Conservation (phyloP, 2,888 invertebrate genomes). For the Mesorhabditis spiculigera region DNA sequence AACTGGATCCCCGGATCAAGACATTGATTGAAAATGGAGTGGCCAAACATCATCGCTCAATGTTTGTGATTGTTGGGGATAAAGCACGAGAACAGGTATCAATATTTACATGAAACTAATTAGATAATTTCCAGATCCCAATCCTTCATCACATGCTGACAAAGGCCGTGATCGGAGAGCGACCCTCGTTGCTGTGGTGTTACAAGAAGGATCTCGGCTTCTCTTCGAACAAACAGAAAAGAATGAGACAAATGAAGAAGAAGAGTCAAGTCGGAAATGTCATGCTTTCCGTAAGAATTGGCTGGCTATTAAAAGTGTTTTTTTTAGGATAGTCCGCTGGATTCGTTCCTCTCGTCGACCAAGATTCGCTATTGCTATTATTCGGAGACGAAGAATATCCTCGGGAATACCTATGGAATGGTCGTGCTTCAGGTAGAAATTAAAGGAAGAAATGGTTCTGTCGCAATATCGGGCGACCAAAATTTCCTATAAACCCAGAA, state of each 20-base stretch:
- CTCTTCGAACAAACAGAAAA: constrained; percentile 86
- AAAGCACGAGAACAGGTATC: constrained; percentile 87
- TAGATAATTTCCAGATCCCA: constrained; percentile 71
- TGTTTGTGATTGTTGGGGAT: constrained; percentile 92
- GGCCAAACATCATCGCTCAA: constrained; percentile 79
- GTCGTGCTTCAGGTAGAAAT: constrained; percentile 79
- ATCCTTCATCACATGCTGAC: constrained; percentile 94
- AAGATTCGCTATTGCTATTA: constrained; percentile 96
- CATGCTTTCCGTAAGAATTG: not conserved
- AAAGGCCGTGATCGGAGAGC: constrained; percentile 84
- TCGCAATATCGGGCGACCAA: not conserved
- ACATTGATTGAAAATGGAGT: constrained; percentile 96
- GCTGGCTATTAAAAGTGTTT: not conserved
- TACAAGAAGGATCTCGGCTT: constrained; percentile 92
- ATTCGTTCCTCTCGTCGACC: constrained; percentile 89
- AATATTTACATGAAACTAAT: not conserved
- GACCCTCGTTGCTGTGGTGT: constrained; percentile 95
- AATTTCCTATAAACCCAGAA: no score
- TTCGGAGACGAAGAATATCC: constrained; percentile 91
- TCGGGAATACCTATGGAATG: constrained; percentile 93
- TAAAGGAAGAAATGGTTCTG: constrained; percentile 8
- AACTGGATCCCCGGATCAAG: constrained; percentile 92
- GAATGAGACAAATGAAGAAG: constrained; percentile 77
- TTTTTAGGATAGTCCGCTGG: constrained; percentile 77
- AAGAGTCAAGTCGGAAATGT: constrained; percentile 67